A percentile compares a stretch with the other conserved stretches of the same genome.
Evolutionary conservation across 2,797 vertebrate genomes (phyloP).

Genomic region (Eulemur albifrons): DNA sequence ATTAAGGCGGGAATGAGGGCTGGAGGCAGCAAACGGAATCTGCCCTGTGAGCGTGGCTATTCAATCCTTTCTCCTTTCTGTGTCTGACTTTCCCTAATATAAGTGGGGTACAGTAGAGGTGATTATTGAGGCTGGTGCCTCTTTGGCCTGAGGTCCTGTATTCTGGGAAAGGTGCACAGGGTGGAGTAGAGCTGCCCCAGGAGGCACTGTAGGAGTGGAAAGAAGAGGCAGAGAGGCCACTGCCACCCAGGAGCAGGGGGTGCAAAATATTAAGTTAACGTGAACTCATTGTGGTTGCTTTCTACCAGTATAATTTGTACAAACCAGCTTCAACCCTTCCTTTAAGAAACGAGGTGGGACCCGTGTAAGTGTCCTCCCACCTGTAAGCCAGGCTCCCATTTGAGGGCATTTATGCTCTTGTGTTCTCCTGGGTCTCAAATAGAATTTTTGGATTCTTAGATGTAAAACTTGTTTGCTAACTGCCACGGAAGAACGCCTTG

Average conservation of each 20-base stretch:
- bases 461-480: slow-evolving; percentile 41
- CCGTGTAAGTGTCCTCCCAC: slow-evolving; percentile 11
- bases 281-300: neutral
- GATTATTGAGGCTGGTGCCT: slow-evolving; percentile 52
- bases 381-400: neutral
- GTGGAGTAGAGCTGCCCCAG: neutral
- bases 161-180: slow-evolving; percentile 42
- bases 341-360: slow-evolving; percentile 16
- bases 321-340: neutral
- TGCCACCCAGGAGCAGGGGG: neutral
- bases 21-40: slow-evolving; percentile 64
- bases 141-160: neutral
- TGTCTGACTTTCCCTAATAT: neutral
- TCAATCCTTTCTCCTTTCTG: neutral
- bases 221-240: neutral
- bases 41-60: slow-evolving; percentile 43
- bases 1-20: slow-evolving; percentile 74
- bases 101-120: slow-evolving; percentile 22
- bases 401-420: slow-evolving; percentile 16
- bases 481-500: neutral
- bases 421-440: slow-evolving; percentile 39
- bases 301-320: neutral
- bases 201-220: neutral
- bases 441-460: slow-evolving; percentile 31
- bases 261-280: neutral